Conservation (phyloP, 2,113 vertebrate genomes). For the Alligator sinensis region DNA sequence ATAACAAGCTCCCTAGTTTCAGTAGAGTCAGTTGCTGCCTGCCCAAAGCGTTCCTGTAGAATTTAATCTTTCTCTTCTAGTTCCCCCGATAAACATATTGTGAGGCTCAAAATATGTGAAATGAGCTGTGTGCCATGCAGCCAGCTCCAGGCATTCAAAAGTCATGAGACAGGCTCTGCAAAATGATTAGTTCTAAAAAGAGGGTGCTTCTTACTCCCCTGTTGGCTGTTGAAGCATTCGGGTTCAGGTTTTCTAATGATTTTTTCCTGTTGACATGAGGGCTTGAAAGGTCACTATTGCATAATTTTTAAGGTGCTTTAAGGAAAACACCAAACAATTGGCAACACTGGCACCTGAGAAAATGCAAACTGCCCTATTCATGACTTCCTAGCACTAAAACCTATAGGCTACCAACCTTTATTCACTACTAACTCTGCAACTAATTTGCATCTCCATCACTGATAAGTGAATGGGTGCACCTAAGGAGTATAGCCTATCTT, state of each 20-base stretch:
- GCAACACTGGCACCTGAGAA: too few species aligned
- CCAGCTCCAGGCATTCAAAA: neutral
- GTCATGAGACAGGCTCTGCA: neutral
- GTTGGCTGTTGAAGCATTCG: neutral
- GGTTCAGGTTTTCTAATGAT: neutral
- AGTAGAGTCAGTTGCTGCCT: neutral
- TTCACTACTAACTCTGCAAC: neutral
- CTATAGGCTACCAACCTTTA: neutral
- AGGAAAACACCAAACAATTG: neutral
- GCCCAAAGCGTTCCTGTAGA: neutral
- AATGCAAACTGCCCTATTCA: neutral
- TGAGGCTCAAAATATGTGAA: neutral
- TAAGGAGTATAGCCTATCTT: neutral
- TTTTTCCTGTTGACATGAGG: neutral
- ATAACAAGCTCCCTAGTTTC: neutral
- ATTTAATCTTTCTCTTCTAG: neutral
- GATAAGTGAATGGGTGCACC: neutral
- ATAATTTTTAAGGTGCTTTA: neutral
- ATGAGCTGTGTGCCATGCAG: neutral
- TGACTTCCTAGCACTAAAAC: neutral
- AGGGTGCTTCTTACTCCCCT: neutral
- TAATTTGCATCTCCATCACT: neutral
- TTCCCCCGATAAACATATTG: neutral
- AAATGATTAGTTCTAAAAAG: neutral
- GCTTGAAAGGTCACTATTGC: too few species aligned